Percentiles rank a stretch among this genome's conserved stretches.
phyloP scores from a whole-genome alignment of 2,113 vertebrate genomes.

The Notothenia coriiceps region DNA sequence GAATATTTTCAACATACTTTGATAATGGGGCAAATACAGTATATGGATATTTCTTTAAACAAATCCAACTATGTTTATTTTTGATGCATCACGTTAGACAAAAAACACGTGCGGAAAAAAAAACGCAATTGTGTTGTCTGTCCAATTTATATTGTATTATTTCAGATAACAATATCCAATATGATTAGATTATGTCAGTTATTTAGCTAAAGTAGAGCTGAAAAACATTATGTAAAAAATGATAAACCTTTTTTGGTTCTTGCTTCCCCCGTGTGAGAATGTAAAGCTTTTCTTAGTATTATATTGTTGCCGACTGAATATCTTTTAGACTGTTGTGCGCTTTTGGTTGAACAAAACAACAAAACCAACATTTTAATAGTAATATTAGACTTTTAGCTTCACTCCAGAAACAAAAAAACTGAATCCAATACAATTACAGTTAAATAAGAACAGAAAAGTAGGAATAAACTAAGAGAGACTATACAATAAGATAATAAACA shows the following conservation, averaged over 20 bases:
- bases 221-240: not conserved
- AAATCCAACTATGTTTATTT: not conserved
- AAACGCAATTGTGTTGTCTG: not conserved
- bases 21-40: not conserved
- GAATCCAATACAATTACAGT: no score
- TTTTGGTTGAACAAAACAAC: not conserved
- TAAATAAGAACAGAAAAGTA: no score
- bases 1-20: not conserved
- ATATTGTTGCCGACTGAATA: not conserved
- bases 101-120: not conserved
- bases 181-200: not conserved
- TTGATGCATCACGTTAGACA: not conserved
- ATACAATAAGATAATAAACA: no score
- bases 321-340: not conserved
- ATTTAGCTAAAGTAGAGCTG: not conserved
- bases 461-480: no score
- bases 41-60: not conserved
- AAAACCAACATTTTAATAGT: no score
- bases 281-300: not conserved
- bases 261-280: not conserved
- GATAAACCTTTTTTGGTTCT: no score
- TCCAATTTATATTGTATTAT: not conserved
- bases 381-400: no score
- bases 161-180: not conserved
- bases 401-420: no score